Evolutionary conservation across 2,113 vertebrate genomes (phyloP).

Genomic region (Pomatostomus ruficeps): DNA sequence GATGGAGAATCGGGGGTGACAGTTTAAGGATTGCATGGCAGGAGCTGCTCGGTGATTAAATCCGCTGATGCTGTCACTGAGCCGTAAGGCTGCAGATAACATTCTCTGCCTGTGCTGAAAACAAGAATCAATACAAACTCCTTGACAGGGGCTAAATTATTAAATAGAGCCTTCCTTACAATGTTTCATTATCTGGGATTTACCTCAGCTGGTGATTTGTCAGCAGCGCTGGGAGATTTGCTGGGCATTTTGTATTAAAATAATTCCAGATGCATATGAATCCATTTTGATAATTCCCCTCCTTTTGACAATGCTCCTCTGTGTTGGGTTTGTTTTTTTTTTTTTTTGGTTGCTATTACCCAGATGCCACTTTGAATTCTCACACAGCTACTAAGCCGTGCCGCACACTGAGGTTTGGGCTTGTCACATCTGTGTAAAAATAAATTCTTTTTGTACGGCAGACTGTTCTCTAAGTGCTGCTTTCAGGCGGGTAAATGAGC

Average conservation of each 20-base stretch:
- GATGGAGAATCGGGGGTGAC: conserved; percentile 72
- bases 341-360: not conserved
- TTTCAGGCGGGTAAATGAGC: not conserved
- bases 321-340: not conserved
- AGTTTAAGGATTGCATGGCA: conserved; percentile 62
- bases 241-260: conserved; percentile 67
- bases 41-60: conserved; percentile 75
- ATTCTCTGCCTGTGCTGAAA: conserved; percentile 81
- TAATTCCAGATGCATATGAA: conserved; percentile 55
- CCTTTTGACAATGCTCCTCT: not conserved
- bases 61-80: conserved; percentile 77
- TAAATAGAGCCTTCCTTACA: conserved; percentile 78
- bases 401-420: not conserved
- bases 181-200: conserved; percentile 81
- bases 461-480: not conserved
- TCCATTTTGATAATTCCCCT: conserved; percentile 60
- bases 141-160: conserved; percentile 88
- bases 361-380: conserved; percentile 29
- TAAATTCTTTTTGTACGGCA: not conserved
- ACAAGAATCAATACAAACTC: conserved; percentile 85
- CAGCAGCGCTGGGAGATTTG: conserved; percentile 63
- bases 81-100: conserved; percentile 77
- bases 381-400: not conserved
- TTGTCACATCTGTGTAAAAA: not conserved
- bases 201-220: conserved; percentile 73